Evolutionary conservation across 2,888 invertebrate species (phyloP), one percentile per base, ranked within the genome.

Genomic region (Lymantria dispar): DNA sequence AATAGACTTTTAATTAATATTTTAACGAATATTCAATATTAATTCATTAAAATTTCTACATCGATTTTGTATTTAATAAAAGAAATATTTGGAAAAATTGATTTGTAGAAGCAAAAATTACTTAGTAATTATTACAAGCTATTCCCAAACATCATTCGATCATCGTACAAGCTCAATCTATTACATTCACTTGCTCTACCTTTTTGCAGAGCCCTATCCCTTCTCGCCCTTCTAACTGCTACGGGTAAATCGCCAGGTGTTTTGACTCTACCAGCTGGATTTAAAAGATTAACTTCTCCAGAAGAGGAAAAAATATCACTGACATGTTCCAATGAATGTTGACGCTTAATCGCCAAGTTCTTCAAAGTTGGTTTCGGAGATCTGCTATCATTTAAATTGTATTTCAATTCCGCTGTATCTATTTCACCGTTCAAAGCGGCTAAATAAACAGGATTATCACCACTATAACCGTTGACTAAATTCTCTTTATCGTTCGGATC

Each of bases 151-250:
- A 98, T 97, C 93, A 97, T 96, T 41, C 97, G 92, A 76, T 98
- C 98, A 70, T 97, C 97, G 71, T 97, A 97, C 14, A 98, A 87
- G 43, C 97, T 97, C 68, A 98, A 93, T 59, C 98, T 93, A 60
- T 95, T 94, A 41, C 94, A 93, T 15, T 90, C 89, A 11, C 71
- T 85, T 0, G 85, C 84, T 14, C 90, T 72, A 0, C 87, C 87
- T 46, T 85, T 87, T 56, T 88, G 88, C n/a, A 89, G 43, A 0
- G 94, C 95, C 56, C 94, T 91, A 39, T 92, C 92, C 2, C 94
- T 92, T 36, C 95, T 83, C 0, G 95, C 94, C 64, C 94, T 93
- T 11, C 96, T 80, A 0, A 96, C 95, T 0, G 96, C 96, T 0
- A 95, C 95, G 0, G 96, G 96, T 29, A 96, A 92, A 77, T 96